Base-by-base conservation (phyloP, 2,113 vertebrate genomes). In the Corythornis vintsioides region DNA sequence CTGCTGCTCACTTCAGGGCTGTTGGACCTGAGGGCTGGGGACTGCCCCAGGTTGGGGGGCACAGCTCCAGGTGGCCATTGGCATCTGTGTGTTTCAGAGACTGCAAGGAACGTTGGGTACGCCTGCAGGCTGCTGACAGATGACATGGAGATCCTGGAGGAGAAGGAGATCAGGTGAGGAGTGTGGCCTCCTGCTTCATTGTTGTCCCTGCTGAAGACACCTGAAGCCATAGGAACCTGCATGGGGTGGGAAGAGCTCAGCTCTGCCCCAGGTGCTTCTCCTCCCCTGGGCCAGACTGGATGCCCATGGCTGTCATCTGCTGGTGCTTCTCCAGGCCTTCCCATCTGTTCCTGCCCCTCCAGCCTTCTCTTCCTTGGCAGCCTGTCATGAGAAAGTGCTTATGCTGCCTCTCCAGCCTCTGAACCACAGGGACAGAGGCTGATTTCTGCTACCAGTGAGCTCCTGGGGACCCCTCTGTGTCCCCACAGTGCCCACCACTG, bases 31-130 rank as follows among this genome's bases (percentile, higher is more conserved):
- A 21, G 85, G 67, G 50, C 19, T 64, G 56, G 64, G 38, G 60
- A 55, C 45, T 89, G 87, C 42, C 38, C 55, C 6, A 8, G 64
- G 31, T 2, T 12, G 19, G 26, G 21, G 64, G 22, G 28, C 22
- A 24, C 53, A 33, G 42, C 66, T 47, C 29, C 42, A 0, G 4
- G 12, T 29, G 66, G 28, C 60, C 65, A 6, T 1, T 2, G 4
- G 13, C 19, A 35, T 45, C 22, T 24, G 40, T 7, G 2, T 47
- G 78, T 94, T 89, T 57, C 94, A 99, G 99, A 99, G 96, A 99
- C 99, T 0, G 99, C 99, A 0, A 96, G 98, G 88, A 99, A 99
- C 91, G 97, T 99, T 4, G 98, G 98, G 57, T 99, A 98, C 11
- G 98, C 99, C 1, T 99, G 98, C 89, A 97, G 95, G 86, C 97